Evolutionary conservation across 1,140 invertebrate species (phyloP).

Genomic region (Harlomillsia oculata): DNA sequence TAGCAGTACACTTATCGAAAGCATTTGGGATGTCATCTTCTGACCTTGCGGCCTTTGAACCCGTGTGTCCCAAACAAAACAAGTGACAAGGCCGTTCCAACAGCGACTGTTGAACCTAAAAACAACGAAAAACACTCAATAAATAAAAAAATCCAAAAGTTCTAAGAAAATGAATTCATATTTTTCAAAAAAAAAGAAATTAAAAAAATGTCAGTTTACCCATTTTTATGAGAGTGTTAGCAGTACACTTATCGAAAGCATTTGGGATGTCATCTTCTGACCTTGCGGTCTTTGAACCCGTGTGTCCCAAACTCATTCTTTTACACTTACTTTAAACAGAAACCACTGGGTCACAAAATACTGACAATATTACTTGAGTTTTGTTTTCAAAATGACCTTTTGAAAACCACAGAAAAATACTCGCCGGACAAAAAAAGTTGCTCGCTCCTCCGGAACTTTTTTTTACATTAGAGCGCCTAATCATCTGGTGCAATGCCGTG

Average conservation of each 20-base stretch:
- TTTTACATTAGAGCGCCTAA: too few relatives aligned
- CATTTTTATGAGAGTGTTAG: conserved; percentile 26
- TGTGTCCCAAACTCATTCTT: too few relatives aligned
- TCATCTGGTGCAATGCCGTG: too few relatives aligned
- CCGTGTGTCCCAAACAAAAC: too few relatives aligned
- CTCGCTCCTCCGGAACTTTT: too few relatives aligned
- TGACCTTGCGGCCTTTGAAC: conserved; percentile 1
- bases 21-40: conserved; percentile 21
- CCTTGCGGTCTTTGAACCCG: background rate
- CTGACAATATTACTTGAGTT: too few relatives aligned
- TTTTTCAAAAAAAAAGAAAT: background rate
- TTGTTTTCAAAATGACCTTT: too few relatives aligned
- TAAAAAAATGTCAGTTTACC: conserved; percentile 12
- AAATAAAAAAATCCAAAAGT: background rate
- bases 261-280: conserved; percentile 20
- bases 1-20: conserved; percentile 27
- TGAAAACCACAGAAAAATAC: too few relatives aligned
- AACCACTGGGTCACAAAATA: too few relatives aligned
- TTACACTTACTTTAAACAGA: too few relatives aligned
- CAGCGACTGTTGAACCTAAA: conserved; percentile 9
- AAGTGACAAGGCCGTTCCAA: conserved; percentile 16
- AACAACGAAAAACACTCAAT: background rate
- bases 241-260: conserved; percentile 26
- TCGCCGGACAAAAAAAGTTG: too few relatives aligned
- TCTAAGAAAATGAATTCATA: background rate